These are phyloP conservation scores for Phasia obesa DNA, from an alignment of 2,888 invertebrate species.

Conservation along the genomic window DNA sequence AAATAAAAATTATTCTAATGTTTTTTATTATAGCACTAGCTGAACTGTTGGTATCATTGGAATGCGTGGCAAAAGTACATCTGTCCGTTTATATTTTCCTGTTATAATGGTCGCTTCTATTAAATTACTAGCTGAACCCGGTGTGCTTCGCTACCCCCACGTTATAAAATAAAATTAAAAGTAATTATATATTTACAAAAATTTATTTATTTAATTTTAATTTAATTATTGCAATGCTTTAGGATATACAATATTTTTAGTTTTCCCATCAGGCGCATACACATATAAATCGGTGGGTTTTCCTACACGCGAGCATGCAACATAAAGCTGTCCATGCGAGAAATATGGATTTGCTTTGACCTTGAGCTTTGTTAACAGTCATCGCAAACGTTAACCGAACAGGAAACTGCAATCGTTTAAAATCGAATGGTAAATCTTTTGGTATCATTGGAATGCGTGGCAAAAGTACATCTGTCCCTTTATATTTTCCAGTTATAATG, in stretches of 20 bases:
- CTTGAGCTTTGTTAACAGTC: no score
- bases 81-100: no score
- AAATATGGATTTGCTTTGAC: constrained; percentile 15
- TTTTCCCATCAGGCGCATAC: background rate
- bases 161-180: no score
- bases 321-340: constrained; percentile 19
- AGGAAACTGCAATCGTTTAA: constrained; percentile 3
- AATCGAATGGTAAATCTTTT: background rate
- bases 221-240: constrained; percentile 1
- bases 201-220: no score
- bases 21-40: no score
- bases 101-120: no score
- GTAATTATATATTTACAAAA: no score
- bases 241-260: constrained; percentile 2
- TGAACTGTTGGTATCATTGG: no score
- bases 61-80: no score
- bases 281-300: constrained; percentile 5
- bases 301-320: constrained; percentile 20
- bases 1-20: no score
- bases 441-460: background rate
- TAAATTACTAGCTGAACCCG: background rate
- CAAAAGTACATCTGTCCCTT: background rate
- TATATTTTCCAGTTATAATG: constrained; percentile 19
- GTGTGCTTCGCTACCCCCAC: no score
- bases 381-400: background rate